These are phyloP conservation scores for Syngnathus rostellatus DNA, from an alignment of 2,797 vertebrate species.

Conservation along the genomic window DNA sequence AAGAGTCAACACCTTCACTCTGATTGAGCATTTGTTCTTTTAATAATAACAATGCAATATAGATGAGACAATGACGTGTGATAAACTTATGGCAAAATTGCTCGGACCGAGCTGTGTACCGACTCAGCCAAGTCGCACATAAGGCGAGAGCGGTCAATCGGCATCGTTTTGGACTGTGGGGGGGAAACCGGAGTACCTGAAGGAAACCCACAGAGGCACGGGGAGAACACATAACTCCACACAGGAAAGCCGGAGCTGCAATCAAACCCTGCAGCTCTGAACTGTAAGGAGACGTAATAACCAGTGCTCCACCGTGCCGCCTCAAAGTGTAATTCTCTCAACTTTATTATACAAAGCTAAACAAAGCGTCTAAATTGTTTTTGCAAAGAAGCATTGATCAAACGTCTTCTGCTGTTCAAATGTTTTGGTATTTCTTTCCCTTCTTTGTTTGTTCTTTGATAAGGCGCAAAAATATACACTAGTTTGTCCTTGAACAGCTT, in stretches of 20 bases:
- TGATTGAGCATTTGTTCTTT: constrained; percentile 42
- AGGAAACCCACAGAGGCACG: no score
- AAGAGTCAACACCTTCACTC: constrained; percentile 42
- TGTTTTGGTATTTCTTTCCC: constrained; percentile 33
- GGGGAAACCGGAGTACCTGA: no score
- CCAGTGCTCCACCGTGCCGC: no score
- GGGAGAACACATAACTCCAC: no score
- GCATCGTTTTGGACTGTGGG: no score
- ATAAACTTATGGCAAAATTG: constrained; percentile 23
- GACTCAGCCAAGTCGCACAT: background rate
- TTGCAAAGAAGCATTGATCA: constrained; percentile 30
- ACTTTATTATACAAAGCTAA: background rate
- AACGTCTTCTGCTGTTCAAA: constrained; percentile 22
- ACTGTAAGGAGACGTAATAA: no score
- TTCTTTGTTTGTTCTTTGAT: constrained; percentile 6
- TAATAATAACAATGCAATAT: constrained; percentile 48
- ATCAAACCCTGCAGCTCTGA: no score
- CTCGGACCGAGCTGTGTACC: background rate
- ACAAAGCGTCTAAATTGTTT: constrained; percentile 25
- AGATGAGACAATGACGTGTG: constrained; percentile 32
- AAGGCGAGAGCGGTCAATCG: background rate
- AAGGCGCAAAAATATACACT: background rate
- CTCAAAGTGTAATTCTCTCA: background rate
- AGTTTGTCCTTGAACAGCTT: background rate
- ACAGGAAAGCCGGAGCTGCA: no score